A percentile compares a stretch with the other conserved stretches of the same genome.
Conservation (phyloP, 2,113 vertebrate species). For the Junco hyemalis region DNA sequence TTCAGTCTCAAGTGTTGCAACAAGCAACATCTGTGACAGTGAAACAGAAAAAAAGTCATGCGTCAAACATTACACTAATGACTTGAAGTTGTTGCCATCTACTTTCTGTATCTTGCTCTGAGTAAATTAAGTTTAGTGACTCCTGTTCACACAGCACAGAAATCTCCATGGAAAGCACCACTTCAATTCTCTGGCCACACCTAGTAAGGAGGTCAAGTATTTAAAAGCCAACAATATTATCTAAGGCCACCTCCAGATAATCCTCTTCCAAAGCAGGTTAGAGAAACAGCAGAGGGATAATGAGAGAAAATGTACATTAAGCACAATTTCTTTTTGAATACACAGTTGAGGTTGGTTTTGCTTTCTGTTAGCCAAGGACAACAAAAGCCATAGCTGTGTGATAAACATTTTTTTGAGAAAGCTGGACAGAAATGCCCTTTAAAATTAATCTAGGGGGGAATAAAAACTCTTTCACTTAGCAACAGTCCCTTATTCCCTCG, state of each 20-base stretch:
- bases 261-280: not conserved
- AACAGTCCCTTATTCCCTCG: not conserved
- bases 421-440: conserved; percentile 49
- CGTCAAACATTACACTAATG: not conserved
- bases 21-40: not conserved
- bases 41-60: not conserved
- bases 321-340: not conserved
- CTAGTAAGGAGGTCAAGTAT: not conserved
- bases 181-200: not conserved
- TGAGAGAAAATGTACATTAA: not conserved
- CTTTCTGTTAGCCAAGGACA: conserved; percentile 51
- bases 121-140: not conserved
- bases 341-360: conserved; percentile 2
- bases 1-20: not conserved
- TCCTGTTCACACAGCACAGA: not conserved
- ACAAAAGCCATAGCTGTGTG: conserved; percentile 37
- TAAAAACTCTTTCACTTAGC: conserved; percentile 41
- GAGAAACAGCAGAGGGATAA: not conserved
- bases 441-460: conserved; percentile 35
- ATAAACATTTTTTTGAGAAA: conserved; percentile 29
- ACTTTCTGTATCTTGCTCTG: not conserved
- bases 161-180: not conserved
- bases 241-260: not conserved
- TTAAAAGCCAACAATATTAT: not conserved
- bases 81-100: not conserved